Evolutionary conservation across 1,140 invertebrate genomes (phyloP), one percentile per base, ranked within the genome.

Genomic region (Eupeodes corollae): DNA sequence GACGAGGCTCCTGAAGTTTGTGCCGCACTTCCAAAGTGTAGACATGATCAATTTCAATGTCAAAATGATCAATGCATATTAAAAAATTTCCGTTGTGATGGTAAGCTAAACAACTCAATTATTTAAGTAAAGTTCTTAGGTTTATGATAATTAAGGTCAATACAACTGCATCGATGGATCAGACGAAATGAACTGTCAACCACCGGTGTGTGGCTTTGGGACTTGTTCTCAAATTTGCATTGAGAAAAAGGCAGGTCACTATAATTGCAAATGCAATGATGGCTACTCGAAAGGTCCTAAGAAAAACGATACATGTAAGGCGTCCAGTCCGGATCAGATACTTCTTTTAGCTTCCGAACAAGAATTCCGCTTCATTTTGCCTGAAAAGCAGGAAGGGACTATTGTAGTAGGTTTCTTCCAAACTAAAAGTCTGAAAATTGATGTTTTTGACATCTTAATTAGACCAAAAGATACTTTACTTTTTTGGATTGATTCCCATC

Each of bases 181-280:
- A n/a, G 83, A 84, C 61, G 76, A 79, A 57, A 61, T 61, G 44
- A 69, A 74, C 44, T 78, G 75, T 52, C 47, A 80, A n/a, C 92
- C 93, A 62, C 87, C 88, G 2, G 59, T 69, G 13, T 86, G 82
- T 63, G 68, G 72, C 47, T 86, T 84, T 70, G 78, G 78, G 16
- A 69, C 74, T 31, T 90, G 86, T 58, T 82, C 85, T 30, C 86
- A 90, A 56, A 71, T 80, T 10, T 90, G 86, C 59, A 68, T 80
- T 21, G 76, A 78, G 42, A 82, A 83, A 56, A 83, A 78, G 67
- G 65, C 70, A 44, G 67, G 54, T 51, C 76, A 74, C 52, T 69
- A 72, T 56, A 75, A 77, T 12, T 88, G 85, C 70, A 76, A 76
- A 67, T 88, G 84, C 60, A 75, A 73, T 2, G 56, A 74, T 3